Evolutionary conservation across 2,888 invertebrate species (phyloP).

Genomic region (Tribolium freemani): DNA sequence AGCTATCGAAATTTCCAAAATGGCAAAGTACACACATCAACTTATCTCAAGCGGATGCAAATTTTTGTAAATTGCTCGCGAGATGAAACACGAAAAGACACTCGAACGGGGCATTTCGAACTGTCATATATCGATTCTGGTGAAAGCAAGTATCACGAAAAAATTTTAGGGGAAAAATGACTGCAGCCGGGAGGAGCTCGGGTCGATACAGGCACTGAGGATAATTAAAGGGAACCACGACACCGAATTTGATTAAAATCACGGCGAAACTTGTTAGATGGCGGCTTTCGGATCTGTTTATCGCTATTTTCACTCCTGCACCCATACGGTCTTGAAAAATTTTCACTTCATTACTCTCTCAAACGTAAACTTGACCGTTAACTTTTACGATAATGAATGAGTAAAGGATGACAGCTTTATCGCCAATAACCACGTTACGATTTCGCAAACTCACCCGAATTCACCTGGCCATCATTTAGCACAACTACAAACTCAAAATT

Average conservation of each 20-base stretch:
- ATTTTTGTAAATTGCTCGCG: slow-evolving; percentile 1
- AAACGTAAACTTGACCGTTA: slow-evolving; percentile 12
- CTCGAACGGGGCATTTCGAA: background rate
- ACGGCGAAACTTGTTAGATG: slow-evolving; percentile 17
- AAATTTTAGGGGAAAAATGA: background rate
- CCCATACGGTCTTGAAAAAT: slow-evolving; percentile 9
- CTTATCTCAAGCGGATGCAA: background rate
- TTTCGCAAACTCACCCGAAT: background rate
- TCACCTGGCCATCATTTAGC: no score
- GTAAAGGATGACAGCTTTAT: slow-evolving; percentile 10
- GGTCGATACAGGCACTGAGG: slow-evolving; percentile 17
- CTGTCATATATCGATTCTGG: slow-evolving; percentile 1
- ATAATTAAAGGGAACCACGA: slow-evolving; percentile 14
- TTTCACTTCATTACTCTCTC: slow-evolving; percentile 14
- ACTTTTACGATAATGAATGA: slow-evolving; percentile 23
- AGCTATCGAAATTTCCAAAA: background rate
- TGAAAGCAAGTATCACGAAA: background rate
- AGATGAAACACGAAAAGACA: slow-evolving; percentile 15
- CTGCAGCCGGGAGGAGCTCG: background rate
- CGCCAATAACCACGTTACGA: background rate
- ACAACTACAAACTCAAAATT: no score
- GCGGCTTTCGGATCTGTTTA: slow-evolving; percentile 17
- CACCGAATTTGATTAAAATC: slow-evolving; percentile 20
- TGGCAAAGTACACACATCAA: background rate
- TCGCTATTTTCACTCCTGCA: background rate